Evolutionary conservation across 1,140 invertebrate species (phyloP), one percentile per base, ranked within the genome.

Genomic region (Ceratina australensis): DNA sequence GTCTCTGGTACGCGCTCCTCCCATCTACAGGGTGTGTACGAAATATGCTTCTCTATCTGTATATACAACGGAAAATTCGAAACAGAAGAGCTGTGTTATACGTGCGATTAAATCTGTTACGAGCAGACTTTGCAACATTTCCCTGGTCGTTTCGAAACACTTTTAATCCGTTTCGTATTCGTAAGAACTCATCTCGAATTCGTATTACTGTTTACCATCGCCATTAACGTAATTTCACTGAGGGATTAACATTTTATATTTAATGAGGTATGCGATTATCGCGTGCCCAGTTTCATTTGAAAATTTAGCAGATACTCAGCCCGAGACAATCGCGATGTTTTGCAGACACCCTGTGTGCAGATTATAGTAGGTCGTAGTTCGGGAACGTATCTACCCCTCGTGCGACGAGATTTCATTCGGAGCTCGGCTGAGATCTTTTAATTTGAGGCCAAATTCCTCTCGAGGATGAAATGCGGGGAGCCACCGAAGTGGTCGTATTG

Each of bases 391-490:
- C 83, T 79, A 72, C 83, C 83, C 83, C 83, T 85, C 82, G 74
- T 69, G 75, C 81, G 77, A 81, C 65, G 85, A 83, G 86, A 88
- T 86, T 87, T 88, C 85, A 87, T 87, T 84, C 87, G 84, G 84
- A 86, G 86, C 81, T 87, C 84, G 82, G 79, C 88, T 71, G 89
- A 91, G 89, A 91, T 91, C 90, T 91, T 91, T 91, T 91, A 91
- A 91, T 91, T 91, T 91, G 89, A 90, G 89, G 85, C 90, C 88
- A 89, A 91, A 91, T 91, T 91, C 90, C 90, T 91, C 90, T 91
- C 82, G 87, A 91, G 90, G 87, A 88, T 90, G 85, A 88, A 90
- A 88, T 85, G 88, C 85, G 89, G 89, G 89, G 86, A 87, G 79
- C 83, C 85, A 81, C 78, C 77, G 73, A 79, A 87, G 86, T 83